Conservation (phyloP, 1,140 invertebrate species). For the Latrodectus geometricus region DNA sequence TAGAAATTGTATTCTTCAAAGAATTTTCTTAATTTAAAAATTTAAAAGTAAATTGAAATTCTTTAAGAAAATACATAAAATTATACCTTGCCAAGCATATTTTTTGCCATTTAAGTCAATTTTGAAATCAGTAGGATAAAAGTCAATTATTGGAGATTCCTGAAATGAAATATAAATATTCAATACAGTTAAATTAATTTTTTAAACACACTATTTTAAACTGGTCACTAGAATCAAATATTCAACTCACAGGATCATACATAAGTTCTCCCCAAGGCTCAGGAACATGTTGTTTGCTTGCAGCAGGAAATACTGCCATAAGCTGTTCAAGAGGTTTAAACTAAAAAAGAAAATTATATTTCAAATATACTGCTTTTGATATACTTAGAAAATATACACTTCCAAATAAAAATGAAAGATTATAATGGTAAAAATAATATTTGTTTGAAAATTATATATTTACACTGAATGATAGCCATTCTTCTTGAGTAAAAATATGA, state of each 20-base stretch:
- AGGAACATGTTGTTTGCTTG: slow-evolving; percentile 93
- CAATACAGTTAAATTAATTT: background rate
- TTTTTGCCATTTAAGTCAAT: slow-evolving; percentile 99
- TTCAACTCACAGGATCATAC: slow-evolving; percentile 83
- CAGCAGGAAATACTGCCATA: slow-evolving; percentile 99
- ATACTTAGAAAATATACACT: background rate
- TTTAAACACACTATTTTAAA: background rate
- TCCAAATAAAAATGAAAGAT: background rate
- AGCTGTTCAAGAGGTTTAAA: slow-evolving; percentile 98
- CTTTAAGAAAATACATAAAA: background rate
- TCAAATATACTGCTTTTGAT: slow-evolving; percentile 9
- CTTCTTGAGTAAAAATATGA: too few relatives aligned
- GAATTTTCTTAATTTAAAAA: background rate
- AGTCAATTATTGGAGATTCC: slow-evolving; percentile 97
- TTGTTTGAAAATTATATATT: too few relatives aligned
- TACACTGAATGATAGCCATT: too few relatives aligned
- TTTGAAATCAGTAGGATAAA: slow-evolving; percentile 98
- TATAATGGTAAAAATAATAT: slow-evolving; percentile 7
- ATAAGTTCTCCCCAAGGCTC: slow-evolving; percentile 93
- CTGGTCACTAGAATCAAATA: background rate
- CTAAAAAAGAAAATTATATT: slow-evolving; percentile 71
- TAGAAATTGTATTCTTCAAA: background rate
- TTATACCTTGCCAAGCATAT: slow-evolving; percentile 93
- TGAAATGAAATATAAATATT: slow-evolving; percentile 68
- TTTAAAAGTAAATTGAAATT: background rate